phyloP scores from a whole-genome alignment of 2,113 vertebrate genomes.

The Ivindomyrus marchei region DNA sequence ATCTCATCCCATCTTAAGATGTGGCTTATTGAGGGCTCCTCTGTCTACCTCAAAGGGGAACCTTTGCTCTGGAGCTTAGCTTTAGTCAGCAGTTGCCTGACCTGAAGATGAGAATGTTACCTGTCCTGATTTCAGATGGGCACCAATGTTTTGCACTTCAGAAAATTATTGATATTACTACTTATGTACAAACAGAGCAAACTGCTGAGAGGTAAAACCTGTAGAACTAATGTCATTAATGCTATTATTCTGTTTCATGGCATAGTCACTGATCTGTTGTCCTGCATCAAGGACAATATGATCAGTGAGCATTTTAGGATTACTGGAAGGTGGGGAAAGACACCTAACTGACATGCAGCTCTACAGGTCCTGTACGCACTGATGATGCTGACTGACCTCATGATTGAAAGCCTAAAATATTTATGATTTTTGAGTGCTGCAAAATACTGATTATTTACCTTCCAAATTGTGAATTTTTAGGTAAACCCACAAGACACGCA shows the following conservation, averaged over 20 bases:
- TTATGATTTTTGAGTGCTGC: not conserved
- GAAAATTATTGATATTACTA: not conserved
- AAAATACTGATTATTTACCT: not conserved
- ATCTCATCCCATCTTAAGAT: not conserved
- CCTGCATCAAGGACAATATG: not conserved
- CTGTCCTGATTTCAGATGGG: not conserved
- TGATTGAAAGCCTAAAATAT: not conserved
- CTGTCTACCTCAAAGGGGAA: not conserved
- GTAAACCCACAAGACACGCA: not conserved
- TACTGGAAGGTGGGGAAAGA: not conserved
- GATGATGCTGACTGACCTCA: not conserved
- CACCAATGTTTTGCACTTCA: conserved; percentile 15
- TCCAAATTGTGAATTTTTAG: not conserved
- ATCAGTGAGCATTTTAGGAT: not conserved
- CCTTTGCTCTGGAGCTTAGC: not conserved
- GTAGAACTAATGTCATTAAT: not conserved
- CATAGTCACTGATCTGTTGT: not conserved
- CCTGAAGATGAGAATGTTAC: not conserved
- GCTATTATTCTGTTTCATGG: not conserved
- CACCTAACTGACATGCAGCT: not conserved
- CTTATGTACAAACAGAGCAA: not conserved
- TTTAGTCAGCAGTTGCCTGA: not conserved
- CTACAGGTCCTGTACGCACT: not conserved
- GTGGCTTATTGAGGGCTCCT: not conserved
- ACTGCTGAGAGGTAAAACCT: not conserved